A percentile compares a stretch with the other conserved stretches of the same genome.
Conservation (phyloP, 2,888 invertebrate species). For the Conops quadrifasciatus region DNA sequence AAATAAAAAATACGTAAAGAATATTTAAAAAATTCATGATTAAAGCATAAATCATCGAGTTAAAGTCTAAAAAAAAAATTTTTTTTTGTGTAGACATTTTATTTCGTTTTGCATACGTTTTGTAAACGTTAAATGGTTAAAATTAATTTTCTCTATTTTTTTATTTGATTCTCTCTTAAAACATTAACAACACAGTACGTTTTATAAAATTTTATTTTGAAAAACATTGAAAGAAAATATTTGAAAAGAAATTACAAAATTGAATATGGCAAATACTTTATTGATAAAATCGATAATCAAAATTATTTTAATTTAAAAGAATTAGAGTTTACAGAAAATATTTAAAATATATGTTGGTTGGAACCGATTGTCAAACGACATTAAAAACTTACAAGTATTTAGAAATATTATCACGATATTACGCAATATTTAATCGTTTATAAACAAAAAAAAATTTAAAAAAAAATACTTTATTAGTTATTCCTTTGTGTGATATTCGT, state of each 20-base stretch:
- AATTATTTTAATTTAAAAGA: slow-evolving; percentile 11
- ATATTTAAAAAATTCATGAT: slow-evolving; percentile 19
- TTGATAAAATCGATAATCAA: slow-evolving; percentile 25
- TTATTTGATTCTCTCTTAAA: neutral
- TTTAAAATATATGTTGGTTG: neutral
- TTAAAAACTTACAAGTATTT: slow-evolving; percentile 13
- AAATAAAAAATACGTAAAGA: slow-evolving; percentile 31
- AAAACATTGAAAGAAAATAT: too few relatives aligned
- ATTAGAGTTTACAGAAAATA: neutral
- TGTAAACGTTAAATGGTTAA: too few relatives aligned
- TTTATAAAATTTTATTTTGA: neutral
- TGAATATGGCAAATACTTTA: too few relatives aligned
- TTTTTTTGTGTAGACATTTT: neutral
- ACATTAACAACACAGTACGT: slow-evolving; percentile 6
- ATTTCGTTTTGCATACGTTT: neutral
- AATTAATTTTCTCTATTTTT: neutral
- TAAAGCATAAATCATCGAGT: neutral
- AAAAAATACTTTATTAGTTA: slow-evolving; percentile 41
- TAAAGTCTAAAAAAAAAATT: too few relatives aligned
- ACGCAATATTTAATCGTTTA: slow-evolving; percentile 29
- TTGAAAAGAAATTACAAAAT: neutral
- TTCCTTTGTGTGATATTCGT: slow-evolving; percentile 51
- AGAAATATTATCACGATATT: slow-evolving; percentile 19
- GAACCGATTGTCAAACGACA: slow-evolving; percentile 15
- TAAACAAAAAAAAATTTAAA: slow-evolving; percentile 20